Base-by-base conservation (phyloP, 64 coral and sea anemone genomes). In the Stichodactyla mertensii region DNA sequence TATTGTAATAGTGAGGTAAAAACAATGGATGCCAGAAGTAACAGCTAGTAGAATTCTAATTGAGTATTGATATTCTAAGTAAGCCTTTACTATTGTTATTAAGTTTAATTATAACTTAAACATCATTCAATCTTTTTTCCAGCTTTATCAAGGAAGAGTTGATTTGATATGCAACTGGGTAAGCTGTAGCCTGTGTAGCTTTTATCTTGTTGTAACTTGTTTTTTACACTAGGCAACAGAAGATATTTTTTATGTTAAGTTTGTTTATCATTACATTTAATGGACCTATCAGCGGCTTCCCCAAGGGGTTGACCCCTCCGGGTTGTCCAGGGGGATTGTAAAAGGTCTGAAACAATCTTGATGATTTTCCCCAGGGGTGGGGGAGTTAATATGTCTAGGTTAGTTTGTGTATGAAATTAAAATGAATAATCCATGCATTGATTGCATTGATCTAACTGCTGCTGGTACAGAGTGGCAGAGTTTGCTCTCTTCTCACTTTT, bases 111-210 rank as follows among this genome's bases (percentile, higher is more conserved):
- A 16, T 62, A 14, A 16, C 5, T 66, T 10, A 61, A 84, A 55
- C 31, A 52, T 56, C 12, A 16, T 36, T 71, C 6, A 31, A 31
- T 31, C 28, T 31, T 45, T 89, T 52, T 20, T 87, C 86, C 28
- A 91, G 89, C 85, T 91, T 27, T 91, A 86, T 54, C 20, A 80
- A 24, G 89, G 86, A 52, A 85, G 89, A 7, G 71, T 91, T 16
- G 89, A 91, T 79, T 77, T 91, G 19, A 87, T 91, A 60, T 84
- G 89, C 78, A 54, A 91, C 61, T 91, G 89, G 89, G 89, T 91
- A 91, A 87, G 89, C 22, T 26, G 52, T 52, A 22, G 51, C 19
- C 23, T 66, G 13, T 26, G 52, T 52, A 22, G 51, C 19, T 66
- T 66, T 66, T n/a, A 22, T 8, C 19, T n/a, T 23, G 6, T 66